These are phyloP conservation scores for Abscondita cerata DNA, from an alignment of 2,888 invertebrate species.

Conservation along the genomic window DNA sequence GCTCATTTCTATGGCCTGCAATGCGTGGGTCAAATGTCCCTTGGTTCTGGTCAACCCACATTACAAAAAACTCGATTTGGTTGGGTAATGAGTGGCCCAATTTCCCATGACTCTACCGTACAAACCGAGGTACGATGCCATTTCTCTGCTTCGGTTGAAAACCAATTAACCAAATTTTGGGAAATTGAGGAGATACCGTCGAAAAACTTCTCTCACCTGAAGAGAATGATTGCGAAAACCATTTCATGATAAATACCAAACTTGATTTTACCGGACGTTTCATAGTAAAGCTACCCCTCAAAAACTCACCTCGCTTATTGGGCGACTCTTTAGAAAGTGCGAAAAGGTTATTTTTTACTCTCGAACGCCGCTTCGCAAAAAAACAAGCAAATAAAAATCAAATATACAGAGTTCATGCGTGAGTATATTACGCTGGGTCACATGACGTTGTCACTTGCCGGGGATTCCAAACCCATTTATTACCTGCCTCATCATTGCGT, in stretches of 20 bases:
- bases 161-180: slow-evolving; percentile 41
- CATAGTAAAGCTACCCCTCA: slow-evolving; percentile 39
- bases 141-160: background rate
- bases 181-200: slow-evolving; percentile 43
- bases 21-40: slow-evolving; percentile 18
- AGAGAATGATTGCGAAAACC: slow-evolving; percentile 39
- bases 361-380: too few relatives aligned
- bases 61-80: slow-evolving; percentile 28
- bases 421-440: slow-evolving; percentile 17
- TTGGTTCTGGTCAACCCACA: slow-evolving; percentile 5
- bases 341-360: slow-evolving; percentile 28
- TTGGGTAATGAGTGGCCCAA: slow-evolving; percentile 17
- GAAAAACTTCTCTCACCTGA: background rate
- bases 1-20: slow-evolving; percentile 12
- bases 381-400: too few relatives aligned
- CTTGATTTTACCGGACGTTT: slow-evolving; percentile 40
- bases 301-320: slow-evolving; percentile 23
- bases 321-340: slow-evolving; percentile 38
- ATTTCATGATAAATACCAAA: slow-evolving; percentile 36
- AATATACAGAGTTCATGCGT: slow-evolving; percentile 19
- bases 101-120: background rate
- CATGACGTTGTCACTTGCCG: slow-evolving; percentile 6
- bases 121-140: background rate
- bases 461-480: background rate
- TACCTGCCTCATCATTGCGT: slow-evolving; percentile 49